Base-by-base conservation (phyloP, 2,888 invertebrate genomes). In the Apantesis nais region DNA sequence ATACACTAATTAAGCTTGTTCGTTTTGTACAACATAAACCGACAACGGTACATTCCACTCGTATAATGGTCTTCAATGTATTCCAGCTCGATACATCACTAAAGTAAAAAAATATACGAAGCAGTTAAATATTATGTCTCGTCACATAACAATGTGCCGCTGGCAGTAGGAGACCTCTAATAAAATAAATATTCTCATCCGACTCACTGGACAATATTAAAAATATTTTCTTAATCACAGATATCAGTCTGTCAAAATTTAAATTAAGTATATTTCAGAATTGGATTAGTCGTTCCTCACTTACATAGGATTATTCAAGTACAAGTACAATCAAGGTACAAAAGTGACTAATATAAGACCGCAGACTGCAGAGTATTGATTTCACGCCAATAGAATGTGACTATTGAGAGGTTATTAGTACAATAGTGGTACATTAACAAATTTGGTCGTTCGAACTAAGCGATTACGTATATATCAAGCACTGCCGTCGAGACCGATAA, bases 231-330 rank as follows among this genome's bases (percentile, higher is more conserved):
- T 93, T 94, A 94, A 95, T 95, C 95, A 95, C 95, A 95, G 94
- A 93, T 94, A 94, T 95, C 95, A 95, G 95, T 95, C 95, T 95
- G 95, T 94, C 91, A 93, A 92, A 95, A 94, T 95, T 95, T 95
- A 94, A 95, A 95, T 95, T 95, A 95, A 95, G 94, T 95, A 95
- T 94, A 95, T 95, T 93, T 94, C 94, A 94, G 93, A 94, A 93
- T 92, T 92, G 93, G 90, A 92, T 94, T 93, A 92, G 92, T 93
- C 92, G 88, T 91, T 88, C 90, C 89, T 92, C 91, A 90, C 93
- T 91, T 92, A 92, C 84, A 89, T 91, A 93, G 89, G 90, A 91
- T 89, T 90, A 92, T 91, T 93, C 92, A 92, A 93, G 92, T 91
- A 90, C 90, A 89, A 92, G 90, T 93, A 92, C 93, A 88, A 89